phyloP scores from a whole-genome alignment of 2,797 vertebrate species.

The Aeoliscus strigatus region DNA sequence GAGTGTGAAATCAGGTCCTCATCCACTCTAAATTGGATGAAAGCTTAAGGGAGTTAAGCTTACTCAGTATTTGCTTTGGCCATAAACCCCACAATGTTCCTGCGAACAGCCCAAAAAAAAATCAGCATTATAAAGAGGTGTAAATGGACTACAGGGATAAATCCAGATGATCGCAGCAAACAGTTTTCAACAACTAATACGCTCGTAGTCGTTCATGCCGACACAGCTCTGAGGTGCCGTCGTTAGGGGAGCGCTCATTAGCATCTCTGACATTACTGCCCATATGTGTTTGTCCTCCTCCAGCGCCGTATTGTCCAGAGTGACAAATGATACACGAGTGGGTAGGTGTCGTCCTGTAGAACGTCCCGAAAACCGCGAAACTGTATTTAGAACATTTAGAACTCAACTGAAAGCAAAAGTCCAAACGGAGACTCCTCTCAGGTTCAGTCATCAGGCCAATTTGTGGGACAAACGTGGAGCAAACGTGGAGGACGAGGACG shows the following conservation, averaged over 20 bases:
- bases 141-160: conserved; percentile 33
- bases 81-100: conserved; percentile 32
- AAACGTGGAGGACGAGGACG: too few species aligned
- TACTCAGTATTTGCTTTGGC: conserved; percentile 29
- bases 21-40: conserved; percentile 52
- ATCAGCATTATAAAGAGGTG: conserved; percentile 18
- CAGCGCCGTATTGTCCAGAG: too few species aligned
- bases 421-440: too few species aligned
- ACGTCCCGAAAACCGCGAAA: too few species aligned
- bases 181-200: conserved; percentile 33
- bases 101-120: conserved; percentile 13
- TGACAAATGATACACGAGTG: too few species aligned
- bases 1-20: conserved; percentile 30
- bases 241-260: background rate
- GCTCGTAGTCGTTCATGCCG: conserved; percentile 11
- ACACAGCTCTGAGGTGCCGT: conserved; percentile 15
- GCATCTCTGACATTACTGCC: too few species aligned
- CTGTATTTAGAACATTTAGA: too few species aligned
- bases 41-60: conserved; percentile 53
- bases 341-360: too few species aligned
- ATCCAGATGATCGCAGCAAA: conserved; percentile 40
- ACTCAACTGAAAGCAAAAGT: too few species aligned
- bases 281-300: too few species aligned
- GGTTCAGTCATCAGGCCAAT: too few species aligned
- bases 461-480: too few species aligned